Conservation (phyloP, 2,113 vertebrate genomes). For the Phrynocephalus versicolor region DNA sequence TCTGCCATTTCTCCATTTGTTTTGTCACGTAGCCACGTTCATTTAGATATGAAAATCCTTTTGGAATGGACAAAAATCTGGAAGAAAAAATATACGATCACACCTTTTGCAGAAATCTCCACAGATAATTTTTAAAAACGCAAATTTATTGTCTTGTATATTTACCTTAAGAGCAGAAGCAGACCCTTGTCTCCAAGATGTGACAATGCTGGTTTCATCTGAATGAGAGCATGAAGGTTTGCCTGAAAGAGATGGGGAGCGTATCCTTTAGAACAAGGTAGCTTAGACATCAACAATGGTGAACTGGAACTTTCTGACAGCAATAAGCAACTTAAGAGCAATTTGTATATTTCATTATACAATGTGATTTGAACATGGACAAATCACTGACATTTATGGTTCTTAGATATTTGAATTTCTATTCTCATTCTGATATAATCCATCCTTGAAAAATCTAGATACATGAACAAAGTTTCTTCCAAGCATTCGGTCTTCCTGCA, state of each 20-base stretch:
- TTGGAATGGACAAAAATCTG: conserved; percentile 98
- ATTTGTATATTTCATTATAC: not conserved
- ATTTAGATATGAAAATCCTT: conserved; percentile 97
- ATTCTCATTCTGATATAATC: not conserved
- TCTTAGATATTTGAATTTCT: not conserved
- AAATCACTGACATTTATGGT: not conserved
- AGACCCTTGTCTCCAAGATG: conserved; percentile 98
- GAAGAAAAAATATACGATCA: conserved; percentile 57
- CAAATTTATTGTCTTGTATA: not conserved
- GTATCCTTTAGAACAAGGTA: not conserved
- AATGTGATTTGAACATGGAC: not conserved
- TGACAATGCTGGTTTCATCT: conserved; percentile 96
- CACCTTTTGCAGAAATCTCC: not conserved
- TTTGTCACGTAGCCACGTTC: conserved; percentile 97
- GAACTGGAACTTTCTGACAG: not conserved
- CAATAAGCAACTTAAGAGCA: not conserved
- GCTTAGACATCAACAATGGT: not conserved
- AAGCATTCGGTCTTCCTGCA: not conserved
- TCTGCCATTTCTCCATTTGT: conserved; percentile 98
- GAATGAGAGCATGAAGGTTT: conserved; percentile 97
- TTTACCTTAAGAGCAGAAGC: conserved; percentile 92
- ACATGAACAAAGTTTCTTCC: not conserved
- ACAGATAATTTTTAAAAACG: not conserved
- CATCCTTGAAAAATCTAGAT: not conserved
- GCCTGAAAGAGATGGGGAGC: conserved; percentile 77